Evolutionary conservation across 2,888 invertebrate species (phyloP), one percentile per base, ranked within the genome.

Genomic region (Ormyrus nitidulus): DNA sequence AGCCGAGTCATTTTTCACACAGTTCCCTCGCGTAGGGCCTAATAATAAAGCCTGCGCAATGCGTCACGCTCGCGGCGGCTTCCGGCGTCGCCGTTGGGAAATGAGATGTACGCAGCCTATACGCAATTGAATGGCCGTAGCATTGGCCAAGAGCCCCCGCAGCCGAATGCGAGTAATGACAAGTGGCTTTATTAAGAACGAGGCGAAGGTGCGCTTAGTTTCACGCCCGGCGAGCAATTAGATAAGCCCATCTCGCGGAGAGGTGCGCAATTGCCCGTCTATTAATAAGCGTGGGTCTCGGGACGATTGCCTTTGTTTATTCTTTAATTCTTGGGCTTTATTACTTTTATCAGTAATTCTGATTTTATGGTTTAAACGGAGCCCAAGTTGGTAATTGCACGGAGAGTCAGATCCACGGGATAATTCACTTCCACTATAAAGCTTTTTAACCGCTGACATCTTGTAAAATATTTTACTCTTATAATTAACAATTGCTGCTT

Each of bases 11-110:
- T 77, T 75, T 80, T 58, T 72, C 56, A 73, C 9, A 19, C 9
- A 4, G 13, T 19, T 6, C 49, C 8, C 8, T 7, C 44, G 8
- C 48, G 56, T 65, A 13, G 71, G 10, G 58, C 54, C 34, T 3
- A 34, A 62, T 81, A 82, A 82, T 77, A 82, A 81, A 80, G 82
- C 81, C 79, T 82, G 82, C 80, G 81, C 79, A 83, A 81, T 82
- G 81, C 83, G 77, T 81, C 81, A 80, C 79, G 79, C 79, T 81
- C 56, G 61, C 72, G 9, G 59, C 76, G 73, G 53, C 72, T 77
- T 81, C 77, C 78, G 65, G 66, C 73, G 69, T 62, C 46, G 34
- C 3, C 34, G 70, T 78, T 78, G 73, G 48, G 78, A 78, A 78
- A 72, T n/a, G 74, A 48, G n/a, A 46, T 54, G n/a, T 69, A 34